A percentile compares a stretch with the other conserved stretches of the same genome.
Conservation (phyloP, 37 sponge, comb jelly and placozoan species). For the Lycopodina hypogea region DNA sequence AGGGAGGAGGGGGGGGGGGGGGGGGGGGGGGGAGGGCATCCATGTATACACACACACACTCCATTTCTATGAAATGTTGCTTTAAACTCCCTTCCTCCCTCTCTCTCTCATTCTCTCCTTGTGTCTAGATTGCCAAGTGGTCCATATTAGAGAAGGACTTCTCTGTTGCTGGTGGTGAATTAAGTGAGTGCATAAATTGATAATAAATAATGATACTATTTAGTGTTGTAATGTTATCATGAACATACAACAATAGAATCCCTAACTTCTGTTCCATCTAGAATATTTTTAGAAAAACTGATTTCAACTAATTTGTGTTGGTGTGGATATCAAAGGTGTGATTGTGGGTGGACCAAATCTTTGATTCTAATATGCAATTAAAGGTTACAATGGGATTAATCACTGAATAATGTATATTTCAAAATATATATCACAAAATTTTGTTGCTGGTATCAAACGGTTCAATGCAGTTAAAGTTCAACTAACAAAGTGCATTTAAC, state of each 20-base stretch:
- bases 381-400: too few species aligned
- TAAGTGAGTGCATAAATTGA: conserved; percentile 51
- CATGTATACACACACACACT: too few species aligned
- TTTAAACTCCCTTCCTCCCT: background rate
- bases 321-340: background rate
- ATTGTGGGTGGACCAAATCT: background rate
- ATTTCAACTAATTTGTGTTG: background rate
- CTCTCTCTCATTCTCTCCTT: background rate
- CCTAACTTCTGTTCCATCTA: background rate
- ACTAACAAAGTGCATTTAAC: too few species aligned
- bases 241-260: background rate
- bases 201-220: background rate
- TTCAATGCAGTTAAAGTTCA: too few species aligned
- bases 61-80: too few species aligned
- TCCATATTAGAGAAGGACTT: conserved; percentile 75
- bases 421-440: too few species aligned
- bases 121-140: conserved; percentile 68
- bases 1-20: too few species aligned
- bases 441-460: too few species aligned
- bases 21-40: too few species aligned
- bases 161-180: conserved; percentile 72
- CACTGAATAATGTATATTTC: too few species aligned
- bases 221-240: background rate
- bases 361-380: too few species aligned
- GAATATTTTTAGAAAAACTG: background rate